Percentiles rank a stretch among this genome's conserved stretches.
Evolutionary conservation across 2,113 vertebrate genomes (phyloP).

Genomic region (Caracal caracal): DNA sequence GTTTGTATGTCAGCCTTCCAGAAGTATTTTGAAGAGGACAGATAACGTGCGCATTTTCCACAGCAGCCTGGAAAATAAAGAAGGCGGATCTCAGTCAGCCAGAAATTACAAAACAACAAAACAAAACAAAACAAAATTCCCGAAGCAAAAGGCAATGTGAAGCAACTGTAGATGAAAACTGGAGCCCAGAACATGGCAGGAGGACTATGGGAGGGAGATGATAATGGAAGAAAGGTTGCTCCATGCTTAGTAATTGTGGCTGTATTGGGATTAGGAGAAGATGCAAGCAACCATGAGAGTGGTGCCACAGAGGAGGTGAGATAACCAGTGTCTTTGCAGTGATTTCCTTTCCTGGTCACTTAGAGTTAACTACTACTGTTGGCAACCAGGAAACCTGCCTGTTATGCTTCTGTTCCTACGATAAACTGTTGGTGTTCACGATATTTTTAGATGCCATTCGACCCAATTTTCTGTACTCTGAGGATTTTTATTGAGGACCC

Average conservation of each 20-base stretch:
- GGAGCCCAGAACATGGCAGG: not conserved
- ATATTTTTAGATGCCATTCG: not conserved
- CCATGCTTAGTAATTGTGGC: not conserved
- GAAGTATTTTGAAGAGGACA: conserved; percentile 16
- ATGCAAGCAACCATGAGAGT: not conserved
- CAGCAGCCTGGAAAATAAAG: not conserved
- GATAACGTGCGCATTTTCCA: not conserved
- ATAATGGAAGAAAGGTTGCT: not conserved
- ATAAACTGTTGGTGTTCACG: not conserved
- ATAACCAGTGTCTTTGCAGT: not conserved
- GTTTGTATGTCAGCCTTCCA: not conserved
- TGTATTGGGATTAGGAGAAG: not conserved
- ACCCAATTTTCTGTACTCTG: not conserved
- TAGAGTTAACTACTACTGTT: not conserved
- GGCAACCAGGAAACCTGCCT: not conserved
- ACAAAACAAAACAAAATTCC: not conserved
- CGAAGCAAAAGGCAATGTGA: not conserved
- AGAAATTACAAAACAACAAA: not conserved
- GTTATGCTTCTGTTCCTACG: not conserved
- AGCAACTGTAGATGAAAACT: not conserved
- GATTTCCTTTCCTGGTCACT: not conserved
- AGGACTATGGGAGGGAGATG: not conserved
- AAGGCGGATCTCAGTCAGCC: not conserved
- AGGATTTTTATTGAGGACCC: not conserved
- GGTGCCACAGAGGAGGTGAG: not conserved